Conservation (phyloP, 2,888 invertebrate genomes). For the Macaria notata region DNA sequence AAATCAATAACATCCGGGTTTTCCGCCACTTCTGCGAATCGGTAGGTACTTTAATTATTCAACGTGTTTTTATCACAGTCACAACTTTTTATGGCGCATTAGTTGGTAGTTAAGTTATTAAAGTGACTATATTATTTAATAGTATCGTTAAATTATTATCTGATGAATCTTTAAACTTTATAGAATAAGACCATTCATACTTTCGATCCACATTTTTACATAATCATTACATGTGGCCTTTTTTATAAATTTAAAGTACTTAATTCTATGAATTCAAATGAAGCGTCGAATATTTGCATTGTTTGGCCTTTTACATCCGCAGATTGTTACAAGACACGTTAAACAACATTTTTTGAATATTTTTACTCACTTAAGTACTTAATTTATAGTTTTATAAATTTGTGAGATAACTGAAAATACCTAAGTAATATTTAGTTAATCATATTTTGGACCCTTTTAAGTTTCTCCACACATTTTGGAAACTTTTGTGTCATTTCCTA, state of each 20-base stretch:
- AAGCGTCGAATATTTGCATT: conserved; percentile 25
- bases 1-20: conserved; percentile 24
- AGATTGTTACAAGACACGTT: conserved; percentile 14
- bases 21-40: conserved; percentile 13
- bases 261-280: conserved; percentile 7
- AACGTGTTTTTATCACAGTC: conserved; percentile 2
- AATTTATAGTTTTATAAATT: not conserved
- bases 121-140: not conserved
- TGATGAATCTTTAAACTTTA: too few relatives aligned
- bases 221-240: too few relatives aligned
- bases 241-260: not conserved
- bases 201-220: too few relatives aligned
- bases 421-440: too few relatives aligned
- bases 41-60: conserved; percentile 8
- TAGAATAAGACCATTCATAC: too few relatives aligned
- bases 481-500: too few relatives aligned
- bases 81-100: conserved; percentile 6
- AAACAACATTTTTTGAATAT: not conserved
- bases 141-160: too few relatives aligned
- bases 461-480: too few relatives aligned
- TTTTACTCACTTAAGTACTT: too few relatives aligned
- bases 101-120: not conserved
- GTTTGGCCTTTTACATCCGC: conserved; percentile 29
- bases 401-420: too few relatives aligned
- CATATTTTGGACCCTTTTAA: too few relatives aligned